Conservation (phyloP, 2,888 invertebrate species). For the Apocheima hispidaria region DNA sequence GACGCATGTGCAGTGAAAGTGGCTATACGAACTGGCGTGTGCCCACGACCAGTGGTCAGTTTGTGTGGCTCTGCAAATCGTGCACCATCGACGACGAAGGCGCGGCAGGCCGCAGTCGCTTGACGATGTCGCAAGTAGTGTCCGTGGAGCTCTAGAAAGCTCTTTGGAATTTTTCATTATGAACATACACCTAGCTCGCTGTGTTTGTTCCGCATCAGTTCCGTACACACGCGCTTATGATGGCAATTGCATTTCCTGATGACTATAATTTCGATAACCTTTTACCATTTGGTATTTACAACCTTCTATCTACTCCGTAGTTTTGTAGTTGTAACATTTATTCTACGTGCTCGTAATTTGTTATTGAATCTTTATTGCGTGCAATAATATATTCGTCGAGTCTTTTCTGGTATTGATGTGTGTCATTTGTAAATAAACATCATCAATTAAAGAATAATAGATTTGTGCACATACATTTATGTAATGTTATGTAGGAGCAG, state of each 20-base stretch:
- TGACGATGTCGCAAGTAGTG: conserved; percentile 66
- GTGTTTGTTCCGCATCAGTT: conserved; percentile 53
- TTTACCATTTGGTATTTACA: conserved; percentile 7
- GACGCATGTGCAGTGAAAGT: conserved; percentile 75
- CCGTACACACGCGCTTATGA: conserved; percentile 39
- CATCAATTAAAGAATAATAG: conserved; percentile 12
- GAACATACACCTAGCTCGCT: conserved; percentile 45
- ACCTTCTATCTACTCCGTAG: not conserved
- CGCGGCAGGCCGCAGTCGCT: conserved; percentile 39
- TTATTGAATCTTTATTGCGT: conserved; percentile 3
- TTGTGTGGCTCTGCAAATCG: conserved; percentile 14
- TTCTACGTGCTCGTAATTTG: not conserved
- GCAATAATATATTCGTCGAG: conserved; percentile 4
- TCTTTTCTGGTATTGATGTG: conserved; percentile 10
- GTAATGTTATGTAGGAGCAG: not conserved
- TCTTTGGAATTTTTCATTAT: conserved; percentile 67
- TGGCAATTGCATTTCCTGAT: conserved; percentile 43
- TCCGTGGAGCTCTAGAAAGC: conserved; percentile 73
- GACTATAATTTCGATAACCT: conserved; percentile 29
- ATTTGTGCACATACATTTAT: not conserved
- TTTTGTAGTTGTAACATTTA: not conserved
- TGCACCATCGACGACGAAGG: conserved; percentile 26
- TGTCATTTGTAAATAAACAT: conserved; percentile 18
- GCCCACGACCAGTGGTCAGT: conserved; percentile 22
- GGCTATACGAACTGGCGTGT: conserved; percentile 51